phyloP scores from a whole-genome alignment of 1,140 invertebrate species.

The Diorhabda carinulata region DNA sequence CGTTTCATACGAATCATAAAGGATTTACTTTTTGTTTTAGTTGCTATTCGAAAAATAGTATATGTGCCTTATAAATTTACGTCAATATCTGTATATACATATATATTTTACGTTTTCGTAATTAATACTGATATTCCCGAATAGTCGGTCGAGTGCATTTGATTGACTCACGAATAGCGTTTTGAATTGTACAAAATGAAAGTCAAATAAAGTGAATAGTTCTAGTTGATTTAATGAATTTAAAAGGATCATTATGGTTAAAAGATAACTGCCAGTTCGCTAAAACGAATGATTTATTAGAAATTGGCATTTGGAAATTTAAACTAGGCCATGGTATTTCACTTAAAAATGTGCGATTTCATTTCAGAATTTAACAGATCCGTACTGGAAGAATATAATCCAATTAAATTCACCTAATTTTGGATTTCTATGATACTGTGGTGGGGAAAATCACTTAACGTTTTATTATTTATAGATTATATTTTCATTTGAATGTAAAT shows the following conservation, averaged over 20 bases:
- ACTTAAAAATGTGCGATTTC: too few species aligned
- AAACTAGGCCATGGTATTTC: neutral
- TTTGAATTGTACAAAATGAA: slow-evolving; percentile 1
- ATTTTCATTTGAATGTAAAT: too few species aligned
- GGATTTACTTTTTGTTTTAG: too few species aligned
- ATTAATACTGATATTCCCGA: neutral
- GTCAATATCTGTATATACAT: neutral
- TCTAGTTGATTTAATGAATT: slow-evolving; percentile 1
- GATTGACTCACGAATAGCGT: slow-evolving; percentile 1
- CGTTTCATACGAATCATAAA: too few species aligned
- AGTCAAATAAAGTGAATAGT: neutral
- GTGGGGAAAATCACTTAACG: too few species aligned
- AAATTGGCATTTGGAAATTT: neutral
- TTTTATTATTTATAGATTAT: too few species aligned
- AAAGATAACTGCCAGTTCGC: slow-evolving; percentile 1
- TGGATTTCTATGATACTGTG: too few species aligned
- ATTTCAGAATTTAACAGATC: too few species aligned
- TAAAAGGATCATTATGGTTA: slow-evolving; percentile 2
- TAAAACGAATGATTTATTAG: neutral
- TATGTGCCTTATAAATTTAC: too few species aligned
- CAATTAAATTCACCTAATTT: too few species aligned
- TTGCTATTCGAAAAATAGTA: too few species aligned
- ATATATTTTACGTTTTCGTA: slow-evolving; percentile 1
- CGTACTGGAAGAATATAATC: too few species aligned
- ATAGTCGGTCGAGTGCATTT: neutral